Percentiles rank a stretch among this genome's conserved stretches.
Evolutionary conservation across 2,113 vertebrate species (phyloP).

Genomic region (Chionomys nivalis): DNA sequence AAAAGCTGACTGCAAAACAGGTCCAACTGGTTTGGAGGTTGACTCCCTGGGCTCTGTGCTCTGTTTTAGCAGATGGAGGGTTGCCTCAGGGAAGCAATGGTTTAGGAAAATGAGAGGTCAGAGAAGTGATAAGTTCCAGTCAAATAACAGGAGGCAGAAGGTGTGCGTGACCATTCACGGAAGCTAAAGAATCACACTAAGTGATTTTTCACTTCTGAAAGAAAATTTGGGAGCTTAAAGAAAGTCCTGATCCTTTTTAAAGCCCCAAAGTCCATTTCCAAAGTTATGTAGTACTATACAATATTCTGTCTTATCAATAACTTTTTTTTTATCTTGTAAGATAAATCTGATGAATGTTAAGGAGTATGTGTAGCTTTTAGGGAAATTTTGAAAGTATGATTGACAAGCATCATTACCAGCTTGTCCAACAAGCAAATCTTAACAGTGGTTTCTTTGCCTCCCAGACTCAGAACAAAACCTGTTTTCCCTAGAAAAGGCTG

Average conservation of each 20-base stretch:
- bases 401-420: background rate
- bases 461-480: background rate
- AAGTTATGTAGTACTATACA: background rate
- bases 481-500: constrained; percentile 2
- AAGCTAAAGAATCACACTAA: background rate
- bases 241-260: background rate
- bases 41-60: constrained; percentile 21
- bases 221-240: background rate
- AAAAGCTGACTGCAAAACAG: constrained; percentile 29
- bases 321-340: constrained; percentile 19
- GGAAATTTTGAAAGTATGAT: constrained; percentile 20
- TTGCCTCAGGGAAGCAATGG: background rate
- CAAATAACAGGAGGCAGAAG: constrained; percentile 26
- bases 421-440: background rate
- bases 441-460: background rate
- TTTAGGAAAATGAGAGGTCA: constrained; percentile 29
- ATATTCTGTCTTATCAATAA: background rate
- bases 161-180: background rate
- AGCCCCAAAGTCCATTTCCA: background rate
- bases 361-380: constrained; percentile 4
- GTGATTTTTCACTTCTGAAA: background rate
- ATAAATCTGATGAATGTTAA: constrained; percentile 24
- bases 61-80: background rate
- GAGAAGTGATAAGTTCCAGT: background rate
- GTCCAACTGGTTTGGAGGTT: background rate